Conservation (phyloP, 2,888 invertebrate species). For the Eilema griseolum region DNA sequence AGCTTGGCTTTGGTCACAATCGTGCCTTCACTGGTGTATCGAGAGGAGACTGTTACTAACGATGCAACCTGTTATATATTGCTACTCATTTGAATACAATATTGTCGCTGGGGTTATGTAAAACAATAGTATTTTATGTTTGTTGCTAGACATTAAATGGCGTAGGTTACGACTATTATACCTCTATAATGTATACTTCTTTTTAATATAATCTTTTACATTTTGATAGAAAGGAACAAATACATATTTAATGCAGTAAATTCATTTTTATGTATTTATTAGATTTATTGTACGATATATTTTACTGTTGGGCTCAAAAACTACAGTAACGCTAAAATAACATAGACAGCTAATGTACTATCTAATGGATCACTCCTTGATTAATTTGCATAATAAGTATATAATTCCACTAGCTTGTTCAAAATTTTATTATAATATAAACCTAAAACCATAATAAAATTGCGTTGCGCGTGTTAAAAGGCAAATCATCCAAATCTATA, state of each 20-base stretch:
- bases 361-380: neutral
- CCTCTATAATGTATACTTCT: neutral
- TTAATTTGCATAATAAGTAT: neutral
- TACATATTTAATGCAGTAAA: neutral
- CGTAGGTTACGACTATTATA: constrained; percentile 7
- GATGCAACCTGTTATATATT: constrained; percentile 41
- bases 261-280: neutral
- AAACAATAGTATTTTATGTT: constrained; percentile 24
- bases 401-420: too few relatives aligned
- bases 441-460: too few relatives aligned
- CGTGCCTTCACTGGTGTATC: constrained; percentile 43
- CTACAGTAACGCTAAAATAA: neutral
- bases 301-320: too few relatives aligned
- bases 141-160: constrained; percentile 11
- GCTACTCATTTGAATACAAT: constrained; percentile 51
- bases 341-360: neutral
- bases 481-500: too few relatives aligned
- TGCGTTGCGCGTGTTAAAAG: too few relatives aligned
- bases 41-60: constrained; percentile 34
- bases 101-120: constrained; percentile 20
- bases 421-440: too few relatives aligned
- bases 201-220: neutral
- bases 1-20: constrained; percentile 49
- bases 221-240: neutral
- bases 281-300: too few relatives aligned